Base-by-base conservation (phyloP, 2,888 invertebrate species). In the Hydraecia micacea region DNA sequence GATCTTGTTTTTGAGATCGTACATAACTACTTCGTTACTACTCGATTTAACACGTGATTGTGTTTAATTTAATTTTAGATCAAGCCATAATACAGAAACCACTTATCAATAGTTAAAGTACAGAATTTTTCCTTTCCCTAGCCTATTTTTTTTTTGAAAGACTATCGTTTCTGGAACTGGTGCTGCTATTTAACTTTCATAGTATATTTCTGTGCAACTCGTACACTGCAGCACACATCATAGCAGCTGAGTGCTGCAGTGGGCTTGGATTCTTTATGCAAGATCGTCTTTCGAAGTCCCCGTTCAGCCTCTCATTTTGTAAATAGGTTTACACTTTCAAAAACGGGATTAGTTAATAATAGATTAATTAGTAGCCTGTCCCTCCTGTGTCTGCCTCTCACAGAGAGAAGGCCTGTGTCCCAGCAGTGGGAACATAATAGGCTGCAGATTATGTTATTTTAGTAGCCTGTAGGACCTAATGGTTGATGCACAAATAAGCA, bases 41-140 rank as follows among this genome's bases (percentile, higher is more conserved):
- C 49, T 36, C 18, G 49, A 68, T 78, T 62, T 78, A 1, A 68
- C 39, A 62, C n/a, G 11, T 36, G 36, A 36, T 36, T 36, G 36
- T 36, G 36, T 36, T 36, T 36, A 36, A n/a, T 62, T 62, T 36
- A 78, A 46, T 63, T 79, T 71, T 65, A 72, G 32, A 52, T 62
- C 2, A n/a, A 60, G 15, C 8, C 46, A 28, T 21, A 32, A 39
- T 15, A 69, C 28, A 58, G 25, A 28, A 68, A 11, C 1, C 46
- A 49, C 25, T 18, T 60, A 77, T 28, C 46, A 13, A 13, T 77
- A 58, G 5, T 49, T 36, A 4, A 77, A 36, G 55, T 46, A 46
- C 32, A 28, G 9, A 15, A 18, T 15, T 28, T 36, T 55, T 77
- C 13, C 58, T 39, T 2, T 58, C 2, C 1, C 6, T 49, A 25